phyloP scores from a whole-genome alignment of 2,888 invertebrate genomes.

The Drymonia ruficornis region DNA sequence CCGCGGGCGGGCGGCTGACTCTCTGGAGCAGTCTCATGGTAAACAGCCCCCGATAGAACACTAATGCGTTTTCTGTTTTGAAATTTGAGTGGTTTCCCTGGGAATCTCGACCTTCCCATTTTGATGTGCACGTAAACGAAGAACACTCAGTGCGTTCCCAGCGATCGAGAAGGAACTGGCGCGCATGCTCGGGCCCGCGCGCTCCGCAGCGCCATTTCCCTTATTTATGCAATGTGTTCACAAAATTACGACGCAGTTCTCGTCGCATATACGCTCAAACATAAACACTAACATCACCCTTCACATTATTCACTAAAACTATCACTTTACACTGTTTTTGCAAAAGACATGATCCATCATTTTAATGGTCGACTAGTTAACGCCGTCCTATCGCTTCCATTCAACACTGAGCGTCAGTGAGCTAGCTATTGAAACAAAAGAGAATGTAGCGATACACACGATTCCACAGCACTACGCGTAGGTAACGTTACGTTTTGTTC shows the following conservation, averaged over 20 bases:
- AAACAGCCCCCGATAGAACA: constrained; percentile 88
- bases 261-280: constrained; percentile 69
- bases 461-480: constrained; percentile 64
- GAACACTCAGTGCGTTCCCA: constrained; percentile 83
- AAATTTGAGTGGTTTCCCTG: constrained; percentile 94
- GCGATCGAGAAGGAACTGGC: constrained; percentile 79
- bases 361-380: constrained; percentile 79
- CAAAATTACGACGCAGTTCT: constrained; percentile 82
- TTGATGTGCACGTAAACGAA: constrained; percentile 84
- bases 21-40: constrained; percentile 78
- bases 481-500: constrained; percentile 68
- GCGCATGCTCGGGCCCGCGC: constrained; percentile 84
- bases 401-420: constrained; percentile 73
- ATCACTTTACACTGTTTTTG: constrained; percentile 79
- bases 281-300: constrained; percentile 73
- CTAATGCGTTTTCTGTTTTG: constrained; percentile 94
- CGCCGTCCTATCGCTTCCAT: constrained; percentile 79
- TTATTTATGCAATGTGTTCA: constrained; percentile 82
- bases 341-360: constrained; percentile 81
- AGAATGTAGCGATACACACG: constrained; percentile 74
- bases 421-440: constrained; percentile 75
- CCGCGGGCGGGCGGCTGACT: constrained; percentile 75
- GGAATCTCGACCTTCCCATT: constrained; percentile 94
- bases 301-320: constrained; percentile 76
- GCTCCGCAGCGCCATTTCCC: constrained; percentile 84